Base-by-base conservation (phyloP, 1,140 invertebrate genomes). In the Homarus americanus region DNA sequence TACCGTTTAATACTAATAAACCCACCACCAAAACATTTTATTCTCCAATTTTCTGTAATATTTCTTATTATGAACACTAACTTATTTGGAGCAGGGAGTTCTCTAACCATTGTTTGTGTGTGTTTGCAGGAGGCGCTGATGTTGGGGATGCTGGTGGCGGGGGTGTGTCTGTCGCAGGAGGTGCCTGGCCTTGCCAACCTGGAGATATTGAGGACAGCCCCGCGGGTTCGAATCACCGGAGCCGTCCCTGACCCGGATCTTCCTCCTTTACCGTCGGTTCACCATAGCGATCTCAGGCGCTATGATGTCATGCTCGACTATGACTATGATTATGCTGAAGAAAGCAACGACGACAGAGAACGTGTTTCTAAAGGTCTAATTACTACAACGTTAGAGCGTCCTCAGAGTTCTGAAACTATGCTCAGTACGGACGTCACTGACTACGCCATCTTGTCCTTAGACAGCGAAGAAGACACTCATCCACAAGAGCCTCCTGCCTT, bases 231-330 rank as follows among this genome's bases (percentile, higher is more conserved):
- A n/a, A n/a, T 10, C 17, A 15, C n/a, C 20, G 53, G 10, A 3
- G 15, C 24, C 38, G 2, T 38, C 66, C 63, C 17, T 32, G 82
- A 73, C 4, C n/a, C 34, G 36, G 49, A 17, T 7, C 24, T 32
- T 24, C 28, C 75, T 76, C 9, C 28, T 28, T 38, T 9, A 20
- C 53, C 3, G 20, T 38, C 24, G 15, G 9, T 34, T 28, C 79
- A 4, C 24, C 53, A 5, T 10, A 9, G 58, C 38, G 28, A 32
- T 49, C 76, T 40, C 76, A 17, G 53, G 12, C 86, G 78, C 34
- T 88, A 88, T 34, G 78, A 89, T 17, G 79, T 75, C n/a, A 73
- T 82, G 63, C 40, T 82, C 12, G 78, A 82, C 87, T 75, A 82
- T 20, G 79, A 82, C 24, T 49, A 78, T 53, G 78, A 89, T 66